A percentile compares a stretch with the other conserved stretches of the same genome.
Conservation (phyloP, 2,888 invertebrate species). For the Amphimallon solstitiale region DNA sequence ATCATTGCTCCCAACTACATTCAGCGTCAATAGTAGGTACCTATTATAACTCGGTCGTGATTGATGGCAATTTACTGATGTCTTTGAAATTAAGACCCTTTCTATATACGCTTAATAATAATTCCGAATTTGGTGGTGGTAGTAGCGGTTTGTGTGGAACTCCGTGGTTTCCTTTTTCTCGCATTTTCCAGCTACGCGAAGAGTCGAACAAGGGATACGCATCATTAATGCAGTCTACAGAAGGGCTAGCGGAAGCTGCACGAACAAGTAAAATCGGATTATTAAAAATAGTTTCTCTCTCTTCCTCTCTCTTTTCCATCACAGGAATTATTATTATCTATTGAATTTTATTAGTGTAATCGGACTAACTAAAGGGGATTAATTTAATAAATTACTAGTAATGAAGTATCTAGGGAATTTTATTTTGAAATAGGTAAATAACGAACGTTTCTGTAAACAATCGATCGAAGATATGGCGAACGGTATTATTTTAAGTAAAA, state of each 20-base stretch:
- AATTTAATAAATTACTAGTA: neutral
- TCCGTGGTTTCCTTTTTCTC: neutral
- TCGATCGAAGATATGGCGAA: no score
- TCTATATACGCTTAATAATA: constrained; percentile 26
- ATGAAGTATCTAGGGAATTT: neutral
- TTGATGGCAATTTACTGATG: constrained; percentile 51
- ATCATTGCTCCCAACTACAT: constrained; percentile 40
- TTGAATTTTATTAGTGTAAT: constrained; percentile 21
- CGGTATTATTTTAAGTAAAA: no score
- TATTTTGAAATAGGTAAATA: neutral
- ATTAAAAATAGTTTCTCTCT: constrained; percentile 21
- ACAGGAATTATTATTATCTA: constrained; percentile 35
- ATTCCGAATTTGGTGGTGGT: constrained; percentile 18
- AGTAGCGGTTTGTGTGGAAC: neutral
- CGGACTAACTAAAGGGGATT: constrained; percentile 10
- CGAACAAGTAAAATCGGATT: constrained; percentile 31
- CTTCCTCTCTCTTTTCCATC: neutral
- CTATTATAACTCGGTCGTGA: constrained; percentile 48
- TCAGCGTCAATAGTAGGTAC: constrained; percentile 13
- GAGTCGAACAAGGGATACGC: neutral
- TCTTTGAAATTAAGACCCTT: constrained; percentile 46
- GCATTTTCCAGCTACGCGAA: neutral
- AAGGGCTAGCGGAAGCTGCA: neutral
- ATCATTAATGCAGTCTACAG: neutral
- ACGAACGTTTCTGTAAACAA: no score